Percentiles rank a stretch among this genome's conserved stretches.
phyloP scores from a whole-genome alignment of 2,888 invertebrate genomes.

The Sturmia bella region DNA sequence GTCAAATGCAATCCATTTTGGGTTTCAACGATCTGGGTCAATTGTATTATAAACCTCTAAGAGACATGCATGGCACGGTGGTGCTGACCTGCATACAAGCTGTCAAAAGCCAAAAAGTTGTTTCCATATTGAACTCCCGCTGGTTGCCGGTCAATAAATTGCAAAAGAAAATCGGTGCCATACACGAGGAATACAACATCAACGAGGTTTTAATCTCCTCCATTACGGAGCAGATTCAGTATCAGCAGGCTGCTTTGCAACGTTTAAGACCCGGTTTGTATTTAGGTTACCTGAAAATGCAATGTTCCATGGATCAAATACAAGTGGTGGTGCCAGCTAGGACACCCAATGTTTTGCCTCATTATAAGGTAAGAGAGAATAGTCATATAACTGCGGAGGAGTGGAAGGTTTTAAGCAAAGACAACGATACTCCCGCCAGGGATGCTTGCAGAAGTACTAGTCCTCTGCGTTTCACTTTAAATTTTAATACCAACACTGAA shows the following conservation, averaged over 20 bases:
- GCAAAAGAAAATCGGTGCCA: conserved; percentile 88
- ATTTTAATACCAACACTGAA: conserved; percentile 81
- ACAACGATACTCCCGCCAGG: conserved; percentile 77
- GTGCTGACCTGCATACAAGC: conserved; percentile 93
- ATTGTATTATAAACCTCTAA: conserved; percentile 94
- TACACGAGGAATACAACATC: conserved; percentile 89
- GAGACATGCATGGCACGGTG: conserved; percentile 94
- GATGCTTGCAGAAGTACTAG: conserved; percentile 67
- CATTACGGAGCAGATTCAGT: conserved; percentile 89
- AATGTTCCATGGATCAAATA: conserved; percentile 96
- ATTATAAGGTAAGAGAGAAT: conserved; percentile 95
- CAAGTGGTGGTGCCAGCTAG: conserved; percentile 95
- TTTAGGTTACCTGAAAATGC: conserved; percentile 97
- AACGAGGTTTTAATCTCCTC: conserved; percentile 93
- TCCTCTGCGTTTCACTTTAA: conserved; percentile 74
- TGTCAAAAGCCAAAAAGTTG: conserved; percentile 87
- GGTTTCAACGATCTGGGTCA: conserved; percentile 97
- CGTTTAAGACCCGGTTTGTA: conserved; percentile 94
- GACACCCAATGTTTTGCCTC: conserved; percentile 96
- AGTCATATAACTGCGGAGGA: conserved; percentile 98
- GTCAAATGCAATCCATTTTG: conserved; percentile 95
- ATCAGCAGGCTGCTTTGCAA: conserved; percentile 88
- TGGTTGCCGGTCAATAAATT: conserved; percentile 95
- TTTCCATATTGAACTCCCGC: conserved; percentile 94
- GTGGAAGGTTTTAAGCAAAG: conserved; percentile 93